Conservation (phyloP, 53 echinoderm and acorn worm genomes). For the Echinometra lucunter region DNA sequence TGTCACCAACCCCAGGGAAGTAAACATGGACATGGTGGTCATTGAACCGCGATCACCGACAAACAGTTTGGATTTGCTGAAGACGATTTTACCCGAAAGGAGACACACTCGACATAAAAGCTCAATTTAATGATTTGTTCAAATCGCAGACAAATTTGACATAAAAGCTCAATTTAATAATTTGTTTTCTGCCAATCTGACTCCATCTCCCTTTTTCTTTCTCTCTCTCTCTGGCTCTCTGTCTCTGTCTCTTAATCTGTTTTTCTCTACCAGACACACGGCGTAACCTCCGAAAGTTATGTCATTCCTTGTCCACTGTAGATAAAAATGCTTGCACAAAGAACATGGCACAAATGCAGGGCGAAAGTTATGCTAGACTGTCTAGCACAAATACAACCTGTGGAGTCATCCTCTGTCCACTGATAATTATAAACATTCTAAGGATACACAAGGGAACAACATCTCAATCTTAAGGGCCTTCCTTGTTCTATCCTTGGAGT, state of each 20-base stretch:
- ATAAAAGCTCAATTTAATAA: constrained; percentile 30
- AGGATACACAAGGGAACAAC: no score
- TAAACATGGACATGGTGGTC: not conserved
- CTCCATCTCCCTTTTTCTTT: not conserved
- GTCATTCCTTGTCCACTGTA: no score
- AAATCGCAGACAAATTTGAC: not conserved
- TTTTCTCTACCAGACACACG: no score
- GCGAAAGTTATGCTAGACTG: no score
- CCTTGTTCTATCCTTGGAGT: no score
- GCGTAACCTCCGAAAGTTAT: no score
- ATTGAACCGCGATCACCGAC: not conserved
- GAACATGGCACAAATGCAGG: no score
- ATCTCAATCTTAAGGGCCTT: no score
- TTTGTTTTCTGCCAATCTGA: not conserved
- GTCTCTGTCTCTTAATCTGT: not conserved
- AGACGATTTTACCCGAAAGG: not conserved
- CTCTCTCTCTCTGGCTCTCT: not conserved
- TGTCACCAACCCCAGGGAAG: not conserved
- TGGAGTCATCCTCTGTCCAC: no score
- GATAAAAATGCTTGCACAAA: no score
- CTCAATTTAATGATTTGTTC: not conserved
- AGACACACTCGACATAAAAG: not conserved
- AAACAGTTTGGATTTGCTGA: not conserved
- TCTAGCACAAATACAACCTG: no score
- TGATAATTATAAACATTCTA: no score